Evolutionary conservation across 2,888 invertebrate genomes (phyloP), one percentile per base, ranked within the genome.

Genomic region (Conchocele bisecta): DNA sequence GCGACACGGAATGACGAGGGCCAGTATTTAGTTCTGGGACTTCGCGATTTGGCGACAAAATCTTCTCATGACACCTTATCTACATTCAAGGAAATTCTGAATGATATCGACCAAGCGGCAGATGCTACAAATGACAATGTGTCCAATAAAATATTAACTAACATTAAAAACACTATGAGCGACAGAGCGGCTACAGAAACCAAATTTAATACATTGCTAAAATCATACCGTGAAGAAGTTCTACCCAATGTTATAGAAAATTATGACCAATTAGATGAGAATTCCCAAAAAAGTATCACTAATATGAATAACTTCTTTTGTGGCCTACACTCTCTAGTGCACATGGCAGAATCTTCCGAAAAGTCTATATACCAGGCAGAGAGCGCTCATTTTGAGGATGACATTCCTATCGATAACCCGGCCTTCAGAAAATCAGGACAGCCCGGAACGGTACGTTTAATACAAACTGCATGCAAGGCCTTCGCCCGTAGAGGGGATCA

Each of bases 91-190:
- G 20, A 39, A 24, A 57, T 41, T 13, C 26, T 41, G 1, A 42
- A 24, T 11, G 56, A 57, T 57, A 41, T 57, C 29, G 42, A 57
- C 20, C 13, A n/a, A 22, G 56, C 28, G 7, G 11, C 7, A 11
- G 46, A 46, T 3, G 24, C 11, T 17, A 28, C 24, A 46, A 20
- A 6, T 13, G 46, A 24, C 56, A 56, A 20, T 46, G 46, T 20
- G 13, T 24, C 39, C 2, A 50, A 44, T 22, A 51, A 61, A 63
- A 41, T 54, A 15, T 17, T 54, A 24, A 24, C 7, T 29, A 56
- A 64, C 24, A 56, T 64, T 22, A 64, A 39, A 46, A 64, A 64
- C 31, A 64, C 64, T n/a, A 56, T 48, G 64, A 56, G 56, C 29
- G 65, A 65, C 24, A 22, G 65, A 20, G 65, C 65, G 9, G 3